A percentile compares a stretch with the other conserved stretches of the same genome.
Conservation (phyloP, 1,140 invertebrate genomes). For the Trichonephila clavipes region DNA sequence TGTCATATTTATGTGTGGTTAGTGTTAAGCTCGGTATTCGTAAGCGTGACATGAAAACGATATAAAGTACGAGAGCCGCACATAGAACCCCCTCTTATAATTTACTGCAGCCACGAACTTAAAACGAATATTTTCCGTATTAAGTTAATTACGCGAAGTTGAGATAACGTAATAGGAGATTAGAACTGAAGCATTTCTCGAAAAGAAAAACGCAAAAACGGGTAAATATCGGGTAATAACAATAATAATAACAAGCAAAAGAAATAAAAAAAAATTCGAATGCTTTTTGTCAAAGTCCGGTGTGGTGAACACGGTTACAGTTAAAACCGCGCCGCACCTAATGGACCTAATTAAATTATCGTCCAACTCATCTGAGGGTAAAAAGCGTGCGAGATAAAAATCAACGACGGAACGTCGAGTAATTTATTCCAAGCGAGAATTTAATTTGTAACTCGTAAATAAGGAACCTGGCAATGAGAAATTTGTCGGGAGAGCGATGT, state of each 20-base stretch:
- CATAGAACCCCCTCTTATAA: constrained; percentile 24
- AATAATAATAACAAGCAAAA: constrained; percentile 41
- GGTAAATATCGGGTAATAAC: constrained; percentile 66
- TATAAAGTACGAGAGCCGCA: constrained; percentile 36
- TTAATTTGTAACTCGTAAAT: constrained; percentile 76
- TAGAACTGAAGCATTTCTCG: constrained; percentile 40
- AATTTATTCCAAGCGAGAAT: constrained; percentile 74
- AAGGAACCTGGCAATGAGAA: constrained; percentile 74
- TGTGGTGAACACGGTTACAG: constrained; percentile 63
- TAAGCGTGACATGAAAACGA: constrained; percentile 53
- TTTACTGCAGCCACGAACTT: constrained; percentile 47
- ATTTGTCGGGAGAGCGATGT: neutral
- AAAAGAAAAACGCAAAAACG: constrained; percentile 7
- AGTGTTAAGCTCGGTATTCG: constrained; percentile 39
- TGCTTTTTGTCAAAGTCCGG: constrained; percentile 76
- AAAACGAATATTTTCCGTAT: constrained; percentile 74
- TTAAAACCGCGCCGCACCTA: constrained; percentile 62
- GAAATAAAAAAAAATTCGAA: constrained; percentile 33
- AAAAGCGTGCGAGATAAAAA: constrained; percentile 74
- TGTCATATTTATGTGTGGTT: constrained; percentile 60
- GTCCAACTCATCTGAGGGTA: constrained; percentile 69
- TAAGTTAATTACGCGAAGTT: constrained; percentile 73
- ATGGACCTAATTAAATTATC: constrained; percentile 76
- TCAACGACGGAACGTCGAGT: constrained; percentile 52
- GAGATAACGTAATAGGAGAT: constrained; percentile 71